phyloP scores from a whole-genome alignment of 2,888 invertebrate species.

The Cyaniris semiargus region DNA sequence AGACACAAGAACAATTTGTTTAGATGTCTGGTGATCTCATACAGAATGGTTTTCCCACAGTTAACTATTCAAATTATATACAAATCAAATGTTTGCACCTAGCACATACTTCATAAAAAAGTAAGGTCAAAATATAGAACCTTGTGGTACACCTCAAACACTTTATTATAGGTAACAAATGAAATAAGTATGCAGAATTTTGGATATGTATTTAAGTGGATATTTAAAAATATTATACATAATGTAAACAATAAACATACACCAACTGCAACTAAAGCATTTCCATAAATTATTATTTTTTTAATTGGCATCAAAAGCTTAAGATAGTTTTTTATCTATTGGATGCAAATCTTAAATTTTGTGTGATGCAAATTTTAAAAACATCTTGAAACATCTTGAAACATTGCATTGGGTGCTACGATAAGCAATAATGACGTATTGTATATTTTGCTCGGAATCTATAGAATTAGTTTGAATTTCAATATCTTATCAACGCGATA shows the following conservation, averaged over 20 bases:
- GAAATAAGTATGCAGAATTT: too few relatives aligned
- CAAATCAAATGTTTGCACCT: background rate
- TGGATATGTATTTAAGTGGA: too few relatives aligned
- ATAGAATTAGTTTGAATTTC: background rate
- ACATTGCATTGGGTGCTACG: background rate
- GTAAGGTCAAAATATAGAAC: background rate
- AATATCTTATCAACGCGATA: slow-evolving; percentile 29
- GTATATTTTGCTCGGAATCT: background rate
- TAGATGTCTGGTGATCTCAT: slow-evolving; percentile 10
- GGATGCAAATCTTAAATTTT: background rate
- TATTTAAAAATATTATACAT: background rate
- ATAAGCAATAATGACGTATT: background rate
- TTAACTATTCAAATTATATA: slow-evolving; percentile 9
- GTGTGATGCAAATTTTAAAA: background rate
- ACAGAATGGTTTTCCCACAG: slow-evolving; percentile 12
- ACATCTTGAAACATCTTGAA: background rate
- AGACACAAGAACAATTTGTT: slow-evolving; percentile 2
- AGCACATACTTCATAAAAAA: background rate
- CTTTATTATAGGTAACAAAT: background rate
- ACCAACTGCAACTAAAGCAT: background rate
- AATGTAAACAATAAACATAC: background rate
- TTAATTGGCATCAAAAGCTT: too few relatives aligned
- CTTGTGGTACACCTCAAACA: background rate
- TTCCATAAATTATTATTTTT: background rate
- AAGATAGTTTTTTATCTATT: too few relatives aligned